Conservation (phyloP, 2,113 vertebrate species). For the Rhabdornis inornatus region DNA sequence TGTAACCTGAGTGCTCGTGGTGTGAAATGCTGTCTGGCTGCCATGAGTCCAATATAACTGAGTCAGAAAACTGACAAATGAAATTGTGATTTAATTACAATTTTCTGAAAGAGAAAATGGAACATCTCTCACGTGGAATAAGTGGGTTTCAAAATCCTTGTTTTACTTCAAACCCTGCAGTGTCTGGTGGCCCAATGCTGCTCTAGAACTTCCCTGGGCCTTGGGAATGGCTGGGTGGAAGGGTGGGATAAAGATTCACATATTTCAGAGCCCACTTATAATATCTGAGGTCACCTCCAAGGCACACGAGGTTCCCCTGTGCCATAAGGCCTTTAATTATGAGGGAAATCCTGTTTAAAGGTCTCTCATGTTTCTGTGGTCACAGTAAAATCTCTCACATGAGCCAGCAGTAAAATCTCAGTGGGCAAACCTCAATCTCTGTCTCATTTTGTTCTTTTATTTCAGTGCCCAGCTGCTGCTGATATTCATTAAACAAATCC, state of each 20-base stretch:
- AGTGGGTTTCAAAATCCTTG: background rate
- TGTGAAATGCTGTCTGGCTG: background rate
- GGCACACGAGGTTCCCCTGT: background rate
- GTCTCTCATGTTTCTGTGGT: background rate
- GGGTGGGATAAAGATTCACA: background rate
- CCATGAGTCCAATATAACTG: background rate
- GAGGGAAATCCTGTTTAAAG: constrained; percentile 7
- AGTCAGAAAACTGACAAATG: background rate
- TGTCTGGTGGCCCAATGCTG: fast-evolving
- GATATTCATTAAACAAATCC: background rate
- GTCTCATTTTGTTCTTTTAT: background rate
- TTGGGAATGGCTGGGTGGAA: background rate
- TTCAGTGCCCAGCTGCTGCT: background rate
- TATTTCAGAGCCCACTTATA: background rate
- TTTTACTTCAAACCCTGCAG: background rate
- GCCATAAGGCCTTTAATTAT: background rate
- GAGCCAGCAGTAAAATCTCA: background rate
- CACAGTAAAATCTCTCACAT: background rate
- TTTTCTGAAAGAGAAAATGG: background rate
- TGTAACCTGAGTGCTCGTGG: background rate
- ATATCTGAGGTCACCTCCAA: background rate
- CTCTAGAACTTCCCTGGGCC: background rate
- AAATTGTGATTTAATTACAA: background rate
- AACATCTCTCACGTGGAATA: background rate
- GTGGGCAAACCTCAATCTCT: background rate